These are phyloP conservation scores for Teleiodes luculella DNA, from an alignment of 2,888 invertebrate species.

Conservation along the genomic window DNA sequence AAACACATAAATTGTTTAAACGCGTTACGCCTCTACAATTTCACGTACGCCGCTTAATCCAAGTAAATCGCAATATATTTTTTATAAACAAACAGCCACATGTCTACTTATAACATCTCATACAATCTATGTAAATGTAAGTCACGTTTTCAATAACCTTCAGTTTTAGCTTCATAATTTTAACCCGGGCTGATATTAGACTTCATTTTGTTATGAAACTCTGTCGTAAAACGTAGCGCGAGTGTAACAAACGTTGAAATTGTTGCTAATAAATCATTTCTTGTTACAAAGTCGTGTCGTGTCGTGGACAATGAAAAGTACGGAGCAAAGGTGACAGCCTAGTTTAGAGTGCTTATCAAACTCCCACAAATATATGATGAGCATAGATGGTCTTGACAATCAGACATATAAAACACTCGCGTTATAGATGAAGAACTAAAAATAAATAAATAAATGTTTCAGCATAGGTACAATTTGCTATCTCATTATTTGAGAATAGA, in stretches of 20 bases:
- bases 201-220: constrained; percentile 73
- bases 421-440: too few relatives aligned
- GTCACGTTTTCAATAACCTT: constrained; percentile 79
- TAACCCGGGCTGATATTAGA: constrained; percentile 72
- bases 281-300: constrained; percentile 8
- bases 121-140: constrained; percentile 73
- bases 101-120: constrained; percentile 54
- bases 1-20: neutral
- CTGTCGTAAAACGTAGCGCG: constrained; percentile 28
- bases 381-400: too few relatives aligned
- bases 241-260: constrained; percentile 17
- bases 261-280: constrained; percentile 15
- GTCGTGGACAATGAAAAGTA: neutral
- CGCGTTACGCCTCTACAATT: neutral
- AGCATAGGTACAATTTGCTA: too few relatives aligned
- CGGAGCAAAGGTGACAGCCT: neutral
- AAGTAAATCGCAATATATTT: constrained; percentile 16
- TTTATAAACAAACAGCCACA: constrained; percentile 27
- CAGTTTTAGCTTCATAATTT: constrained; percentile 78
- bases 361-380: too few relatives aligned
- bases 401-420: too few relatives aligned
- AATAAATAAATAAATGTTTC: too few relatives aligned
- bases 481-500: too few relatives aligned
- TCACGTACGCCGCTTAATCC: constrained; percentile 12
- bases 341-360: too few relatives aligned